Percentiles rank a stretch among this genome's conserved stretches.
These are phyloP conservation scores for Drosophila bifasciata DNA, from an alignment of 1,140 invertebrate species.

Conservation along the genomic window DNA sequence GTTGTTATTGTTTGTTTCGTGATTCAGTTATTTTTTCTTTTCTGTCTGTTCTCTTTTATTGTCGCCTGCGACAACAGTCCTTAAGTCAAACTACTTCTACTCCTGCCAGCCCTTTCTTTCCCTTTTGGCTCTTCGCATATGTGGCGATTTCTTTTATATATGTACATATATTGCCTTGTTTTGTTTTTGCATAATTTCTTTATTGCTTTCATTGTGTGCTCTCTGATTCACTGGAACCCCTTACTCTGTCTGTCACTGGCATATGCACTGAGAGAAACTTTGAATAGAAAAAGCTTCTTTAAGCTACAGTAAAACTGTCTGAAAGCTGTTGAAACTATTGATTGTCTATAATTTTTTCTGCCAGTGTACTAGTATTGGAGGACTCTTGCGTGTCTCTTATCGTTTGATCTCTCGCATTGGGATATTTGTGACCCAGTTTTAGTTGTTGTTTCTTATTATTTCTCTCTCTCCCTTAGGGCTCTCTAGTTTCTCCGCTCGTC, in stretches of 20 bases:
- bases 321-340: too few relatives aligned
- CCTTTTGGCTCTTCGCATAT: conserved; percentile 6
- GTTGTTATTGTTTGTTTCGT: conserved; percentile 11
- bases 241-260: background rate
- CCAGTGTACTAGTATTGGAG: too few relatives aligned
- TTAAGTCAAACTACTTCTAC: background rate
- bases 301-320: too few relatives aligned
- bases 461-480: background rate
- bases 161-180: conserved; percentile 5
- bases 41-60: too few relatives aligned
- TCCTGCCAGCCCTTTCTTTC: too few relatives aligned
- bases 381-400: conserved; percentile 5
- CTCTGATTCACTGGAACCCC: conserved; percentile 19
- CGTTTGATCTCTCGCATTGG: conserved; percentile 57
- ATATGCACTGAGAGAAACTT: too few relatives aligned
- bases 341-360: too few relatives aligned
- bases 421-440: conserved; percentile 57
- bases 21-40: conserved; percentile 5
- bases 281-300: background rate
- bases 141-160: conserved; percentile 29
- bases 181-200: conserved; percentile 34
- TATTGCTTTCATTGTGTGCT: conserved; percentile 34
- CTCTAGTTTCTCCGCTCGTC: background rate
- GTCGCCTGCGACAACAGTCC: too few relatives aligned
- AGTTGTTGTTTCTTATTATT: conserved; percentile 22